These are phyloP conservation scores for Strigops habroptila DNA, from an alignment of 2,113 vertebrate genomes.

Conservation along the genomic window DNA sequence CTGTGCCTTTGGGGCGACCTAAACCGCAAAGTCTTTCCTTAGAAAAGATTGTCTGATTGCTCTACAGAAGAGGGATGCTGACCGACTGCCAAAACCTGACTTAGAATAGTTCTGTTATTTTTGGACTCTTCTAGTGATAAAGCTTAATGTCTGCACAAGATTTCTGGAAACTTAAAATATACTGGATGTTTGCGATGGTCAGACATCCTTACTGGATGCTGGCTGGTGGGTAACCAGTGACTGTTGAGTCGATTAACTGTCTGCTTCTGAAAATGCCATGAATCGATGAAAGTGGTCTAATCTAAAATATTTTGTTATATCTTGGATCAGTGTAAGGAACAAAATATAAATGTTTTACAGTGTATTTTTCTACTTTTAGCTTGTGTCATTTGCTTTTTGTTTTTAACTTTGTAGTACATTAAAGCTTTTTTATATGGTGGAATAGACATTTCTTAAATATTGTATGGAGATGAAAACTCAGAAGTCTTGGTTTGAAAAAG, in stretches of 20 bases:
- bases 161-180: background rate
- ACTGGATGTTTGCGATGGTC: background rate
- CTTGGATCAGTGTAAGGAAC: constrained; percentile 56
- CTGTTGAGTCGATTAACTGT: background rate
- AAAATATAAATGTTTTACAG: constrained; percentile 41
- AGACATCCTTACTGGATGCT: background rate
- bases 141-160: background rate
- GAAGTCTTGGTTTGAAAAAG: constrained; percentile 24
- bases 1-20: background rate
- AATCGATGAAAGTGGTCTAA: constrained; percentile 27
- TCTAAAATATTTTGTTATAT: constrained; percentile 50
- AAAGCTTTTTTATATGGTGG: constrained; percentile 72
- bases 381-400: constrained; percentile 63
- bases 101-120: background rate
- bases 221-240: background rate
- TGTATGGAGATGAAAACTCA: constrained; percentile 5
- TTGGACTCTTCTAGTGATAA: background rate
- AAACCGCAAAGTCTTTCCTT: background rate
- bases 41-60: background rate
- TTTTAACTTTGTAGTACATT: constrained; percentile 67
- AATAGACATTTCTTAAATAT: constrained; percentile 68
- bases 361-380: constrained; percentile 75
- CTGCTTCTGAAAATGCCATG: constrained; percentile 49
- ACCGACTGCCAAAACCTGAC: background rate
- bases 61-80: background rate